These are phyloP conservation scores for Corapipo altera DNA, from an alignment of 2,113 vertebrate species.

Conservation along the genomic window DNA sequence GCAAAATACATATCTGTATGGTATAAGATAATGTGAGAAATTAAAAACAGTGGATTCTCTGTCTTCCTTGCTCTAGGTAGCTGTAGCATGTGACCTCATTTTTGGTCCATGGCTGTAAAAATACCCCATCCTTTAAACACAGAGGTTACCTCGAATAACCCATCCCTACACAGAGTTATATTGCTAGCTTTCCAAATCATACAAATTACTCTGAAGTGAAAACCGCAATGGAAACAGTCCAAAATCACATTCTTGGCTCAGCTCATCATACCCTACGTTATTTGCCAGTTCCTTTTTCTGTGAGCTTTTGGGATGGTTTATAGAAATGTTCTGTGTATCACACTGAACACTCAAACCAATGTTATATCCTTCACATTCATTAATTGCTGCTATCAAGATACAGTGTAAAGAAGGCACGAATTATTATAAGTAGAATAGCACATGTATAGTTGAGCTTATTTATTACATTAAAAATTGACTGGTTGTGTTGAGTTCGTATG, in stretches of 20 bases:
- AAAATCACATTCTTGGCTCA: constrained; percentile 75
- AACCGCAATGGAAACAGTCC: constrained; percentile 74
- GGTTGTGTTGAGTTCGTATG: neutral
- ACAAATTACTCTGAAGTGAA: constrained; percentile 78
- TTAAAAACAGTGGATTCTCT: constrained; percentile 22
- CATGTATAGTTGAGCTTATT: neutral
- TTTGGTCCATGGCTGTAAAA: constrained; percentile 52
- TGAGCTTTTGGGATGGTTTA: constrained; percentile 58
- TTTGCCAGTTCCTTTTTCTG: constrained; percentile 67
- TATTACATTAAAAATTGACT: constrained; percentile 16
- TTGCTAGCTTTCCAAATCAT: constrained; percentile 76
- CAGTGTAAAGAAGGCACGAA: constrained; percentile 18
- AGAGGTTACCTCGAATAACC: constrained; percentile 79
- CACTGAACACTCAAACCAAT: constrained; percentile 21
- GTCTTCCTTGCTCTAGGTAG: constrained; percentile 28
- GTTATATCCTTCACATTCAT: constrained; percentile 22
- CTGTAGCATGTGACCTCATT: constrained; percentile 25
- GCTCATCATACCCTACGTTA: constrained; percentile 54
- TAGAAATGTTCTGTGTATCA: constrained; percentile 58
- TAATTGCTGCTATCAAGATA: constrained; percentile 1
- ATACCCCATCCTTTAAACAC: constrained; percentile 55
- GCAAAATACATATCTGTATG: neutral
- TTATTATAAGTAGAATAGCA: neutral
- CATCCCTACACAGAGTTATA: constrained; percentile 69
- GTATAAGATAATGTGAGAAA: constrained; percentile 37